These are phyloP conservation scores for Beris morrisii DNA, from an alignment of 2,888 invertebrate genomes.

Conservation along the genomic window DNA sequence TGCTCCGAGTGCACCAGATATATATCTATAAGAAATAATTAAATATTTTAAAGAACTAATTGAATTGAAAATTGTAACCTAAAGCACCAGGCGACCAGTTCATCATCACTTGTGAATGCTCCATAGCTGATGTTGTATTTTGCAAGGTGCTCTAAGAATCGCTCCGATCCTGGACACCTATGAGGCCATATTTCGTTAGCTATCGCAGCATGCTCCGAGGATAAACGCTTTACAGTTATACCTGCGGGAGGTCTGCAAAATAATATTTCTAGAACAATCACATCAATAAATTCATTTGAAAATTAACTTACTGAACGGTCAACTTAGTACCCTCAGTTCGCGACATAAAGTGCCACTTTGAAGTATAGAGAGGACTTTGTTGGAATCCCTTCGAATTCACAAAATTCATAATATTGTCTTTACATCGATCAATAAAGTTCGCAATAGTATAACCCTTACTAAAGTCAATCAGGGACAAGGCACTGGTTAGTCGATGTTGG, in stretches of 20 bases:
- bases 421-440: neutral
- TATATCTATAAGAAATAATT: slow-evolving; percentile 41
- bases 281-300: neutral
- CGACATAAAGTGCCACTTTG: slow-evolving; percentile 8
- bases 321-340: slow-evolving; percentile 1
- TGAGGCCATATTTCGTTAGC: slow-evolving; percentile 42
- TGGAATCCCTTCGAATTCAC: neutral
- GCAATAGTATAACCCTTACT: slow-evolving; percentile 29
- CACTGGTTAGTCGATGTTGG: slow-evolving; percentile 43
- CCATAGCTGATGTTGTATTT: slow-evolving; percentile 40
- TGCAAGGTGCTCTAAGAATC: slow-evolving; percentile 38
- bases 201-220: slow-evolving; percentile 34
- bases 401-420: neutral
- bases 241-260: slow-evolving; percentile 40
- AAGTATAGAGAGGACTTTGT: neutral
- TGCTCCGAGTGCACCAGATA: slow-evolving; percentile 47
- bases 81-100: slow-evolving; percentile 42
- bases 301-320: neutral
- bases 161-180: slow-evolving; percentile 38
- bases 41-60: neutral
- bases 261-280: neutral
- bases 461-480: slow-evolving; percentile 49
- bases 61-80: slow-evolving; percentile 28
- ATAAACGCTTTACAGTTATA: slow-evolving; percentile 37
- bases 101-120: slow-evolving; percentile 39